Conservation (phyloP, 1,140 invertebrate genomes). For the Camponotus pennsylvanicus region DNA sequence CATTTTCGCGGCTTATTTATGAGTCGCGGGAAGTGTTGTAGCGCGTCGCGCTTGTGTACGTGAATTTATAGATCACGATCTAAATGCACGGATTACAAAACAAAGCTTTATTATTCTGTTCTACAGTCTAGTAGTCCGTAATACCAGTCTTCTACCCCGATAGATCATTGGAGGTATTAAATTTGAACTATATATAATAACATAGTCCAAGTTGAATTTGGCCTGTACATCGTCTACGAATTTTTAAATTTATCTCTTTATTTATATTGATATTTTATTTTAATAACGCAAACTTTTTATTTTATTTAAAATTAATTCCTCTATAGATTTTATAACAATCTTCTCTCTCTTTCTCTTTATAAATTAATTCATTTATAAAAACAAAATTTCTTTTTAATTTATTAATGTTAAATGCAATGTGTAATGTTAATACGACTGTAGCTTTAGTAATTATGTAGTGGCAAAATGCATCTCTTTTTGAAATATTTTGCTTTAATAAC, state of each 20-base stretch:
- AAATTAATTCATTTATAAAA: no score
- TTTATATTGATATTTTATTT: not conserved
- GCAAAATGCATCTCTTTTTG: no score
- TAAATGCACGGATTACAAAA: conserved; percentile 33
- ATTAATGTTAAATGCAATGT: no score
- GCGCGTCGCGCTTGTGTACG: conserved; percentile 10
- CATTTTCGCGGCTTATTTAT: conserved; percentile 50
- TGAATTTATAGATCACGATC: conserved; percentile 28
- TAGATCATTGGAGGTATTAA: conserved; percentile 5
- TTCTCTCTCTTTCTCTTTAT: no score
- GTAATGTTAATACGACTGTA: no score
- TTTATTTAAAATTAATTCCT: not conserved
- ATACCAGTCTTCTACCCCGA: not conserved
- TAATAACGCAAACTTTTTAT: not conserved
- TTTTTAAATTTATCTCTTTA: not conserved
- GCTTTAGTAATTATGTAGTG: no score
- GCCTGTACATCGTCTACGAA: not conserved
- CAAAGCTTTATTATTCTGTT: conserved; percentile 1
- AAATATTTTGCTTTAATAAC: no score
- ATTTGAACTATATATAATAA: no score
- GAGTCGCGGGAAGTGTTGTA: not conserved
- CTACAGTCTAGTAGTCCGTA: no score
- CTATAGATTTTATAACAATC: no score
- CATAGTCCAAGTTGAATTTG: not conserved
- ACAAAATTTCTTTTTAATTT: no score